Percentiles rank a stretch among this genome's conserved stretches.
phyloP scores from a whole-genome alignment of 2,888 invertebrate genomes.

The Lissonota sp. region DNA sequence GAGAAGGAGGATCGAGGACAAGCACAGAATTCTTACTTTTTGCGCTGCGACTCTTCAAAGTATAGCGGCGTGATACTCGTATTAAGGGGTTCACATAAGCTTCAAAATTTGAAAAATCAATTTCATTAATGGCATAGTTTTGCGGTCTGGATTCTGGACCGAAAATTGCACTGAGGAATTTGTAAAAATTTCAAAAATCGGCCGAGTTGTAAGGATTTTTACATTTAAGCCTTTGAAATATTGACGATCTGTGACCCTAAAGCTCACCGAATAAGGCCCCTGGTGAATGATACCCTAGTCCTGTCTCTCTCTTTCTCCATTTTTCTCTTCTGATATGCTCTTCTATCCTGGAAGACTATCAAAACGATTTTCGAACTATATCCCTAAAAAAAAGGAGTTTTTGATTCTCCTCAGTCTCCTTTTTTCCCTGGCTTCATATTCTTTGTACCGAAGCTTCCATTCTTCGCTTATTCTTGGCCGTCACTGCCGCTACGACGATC shows the following conservation, averaged over 20 bases:
- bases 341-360: slow-evolving; percentile 20
- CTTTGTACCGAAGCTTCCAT: background rate
- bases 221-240: slow-evolving; percentile 23
- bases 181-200: too few relatives aligned
- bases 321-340: background rate
- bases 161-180: too few relatives aligned
- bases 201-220: too few relatives aligned
- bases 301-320: background rate
- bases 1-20: background rate
- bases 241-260: slow-evolving; percentile 34
- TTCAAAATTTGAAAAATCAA: too few relatives aligned
- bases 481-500: slow-evolving; percentile 43
- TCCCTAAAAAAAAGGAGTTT: too few relatives aligned
- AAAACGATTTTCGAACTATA: background rate
- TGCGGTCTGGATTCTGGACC: too few relatives aligned
- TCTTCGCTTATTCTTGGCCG: slow-evolving; percentile 15
- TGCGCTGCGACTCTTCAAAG: background rate
- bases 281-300: background rate
- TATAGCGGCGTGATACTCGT: slow-evolving; percentile 43
- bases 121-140: too few relatives aligned
- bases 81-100: slow-evolving; percentile 27
- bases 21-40: too few relatives aligned
- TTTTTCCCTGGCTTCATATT: too few relatives aligned
- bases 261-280: background rate
- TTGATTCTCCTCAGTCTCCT: too few relatives aligned